Evolutionary conservation across 1,140 invertebrate genomes (phyloP).

Genomic region (Apocrypta bakeri): DNA sequence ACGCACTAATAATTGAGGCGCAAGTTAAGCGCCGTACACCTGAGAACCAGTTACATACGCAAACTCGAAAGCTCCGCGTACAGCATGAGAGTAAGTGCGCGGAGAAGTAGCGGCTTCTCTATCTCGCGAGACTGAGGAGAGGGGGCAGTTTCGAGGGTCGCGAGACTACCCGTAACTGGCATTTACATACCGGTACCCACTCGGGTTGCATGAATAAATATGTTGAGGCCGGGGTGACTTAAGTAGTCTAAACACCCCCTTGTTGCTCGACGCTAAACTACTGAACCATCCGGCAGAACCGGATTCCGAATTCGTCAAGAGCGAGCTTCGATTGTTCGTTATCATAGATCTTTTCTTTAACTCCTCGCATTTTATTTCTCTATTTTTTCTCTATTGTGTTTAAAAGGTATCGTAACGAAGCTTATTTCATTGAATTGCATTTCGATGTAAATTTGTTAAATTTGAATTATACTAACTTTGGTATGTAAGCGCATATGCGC

Average conservation of each 20-base stretch:
- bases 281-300: not conserved
- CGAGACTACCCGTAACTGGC: slow-evolving; percentile 56
- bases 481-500: not conserved
- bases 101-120: slow-evolving; percentile 47
- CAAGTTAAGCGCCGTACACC: not conserved
- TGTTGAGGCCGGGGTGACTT: slow-evolving; percentile 56
- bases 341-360: not conserved
- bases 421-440: not conserved
- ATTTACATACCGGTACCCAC: slow-evolving; percentile 62
- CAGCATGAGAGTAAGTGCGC: slow-evolving; percentile 47
- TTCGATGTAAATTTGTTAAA: not conserved
- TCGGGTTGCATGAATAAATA: slow-evolving; percentile 63
- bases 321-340: not conserved
- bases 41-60: slow-evolving; percentile 33
- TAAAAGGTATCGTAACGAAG: no score
- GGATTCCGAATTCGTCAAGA: not conserved
- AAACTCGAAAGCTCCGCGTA: not conserved
- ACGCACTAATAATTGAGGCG: slow-evolving; percentile 13
- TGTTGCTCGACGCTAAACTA: slow-evolving; percentile 17
- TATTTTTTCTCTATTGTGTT: not conserved
- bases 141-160: slow-evolving; percentile 10
- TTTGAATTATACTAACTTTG: not conserved
- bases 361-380: not conserved
- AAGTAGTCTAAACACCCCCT: slow-evolving; percentile 60
- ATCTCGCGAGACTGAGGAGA: slow-evolving; percentile 51